Conservation (phyloP, 2,113 vertebrate genomes). For the Odontophorus gujanensis region DNA sequence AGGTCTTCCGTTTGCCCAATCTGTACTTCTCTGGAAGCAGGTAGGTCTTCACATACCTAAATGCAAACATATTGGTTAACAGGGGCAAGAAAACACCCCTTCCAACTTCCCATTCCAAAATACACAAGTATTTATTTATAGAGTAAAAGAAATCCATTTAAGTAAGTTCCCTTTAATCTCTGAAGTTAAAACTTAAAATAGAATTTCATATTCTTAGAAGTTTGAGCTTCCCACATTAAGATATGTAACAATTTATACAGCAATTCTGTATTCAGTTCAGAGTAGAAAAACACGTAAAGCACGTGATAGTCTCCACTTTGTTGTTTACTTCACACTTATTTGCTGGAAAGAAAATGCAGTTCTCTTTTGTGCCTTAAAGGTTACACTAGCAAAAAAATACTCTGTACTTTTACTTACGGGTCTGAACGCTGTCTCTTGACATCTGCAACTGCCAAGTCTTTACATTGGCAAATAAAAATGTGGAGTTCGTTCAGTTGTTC, state of each 20-base stretch:
- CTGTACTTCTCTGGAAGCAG: constrained; percentile 91
- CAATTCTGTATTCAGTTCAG: neutral
- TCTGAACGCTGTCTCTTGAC: constrained; percentile 89
- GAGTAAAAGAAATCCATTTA: neutral
- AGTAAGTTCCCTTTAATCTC: neutral
- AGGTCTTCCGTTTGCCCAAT: constrained; percentile 92
- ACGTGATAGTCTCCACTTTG: neutral
- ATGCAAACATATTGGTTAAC: constrained; percentile 46
- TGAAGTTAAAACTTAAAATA: neutral
- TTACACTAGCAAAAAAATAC: neutral
- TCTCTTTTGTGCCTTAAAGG: neutral
- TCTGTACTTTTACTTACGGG: constrained; percentile 83
- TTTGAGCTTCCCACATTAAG: neutral
- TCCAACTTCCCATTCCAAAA: neutral
- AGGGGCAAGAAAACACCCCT: neutral
- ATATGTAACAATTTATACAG: neutral
- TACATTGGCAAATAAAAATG: constrained; percentile 91
- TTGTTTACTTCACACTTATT: neutral
- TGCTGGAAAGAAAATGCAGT: neutral
- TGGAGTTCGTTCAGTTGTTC: constrained; percentile 90
- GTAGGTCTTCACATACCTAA: constrained; percentile 94
- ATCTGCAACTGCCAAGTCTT: constrained; percentile 87
- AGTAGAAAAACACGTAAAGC: neutral
- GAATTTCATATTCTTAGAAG: neutral
- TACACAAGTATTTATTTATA: neutral